A percentile compares a stretch with the other conserved stretches of the same genome.
phyloP scores from a whole-genome alignment of 1,140 invertebrate species.

The Aethina tumida region DNA sequence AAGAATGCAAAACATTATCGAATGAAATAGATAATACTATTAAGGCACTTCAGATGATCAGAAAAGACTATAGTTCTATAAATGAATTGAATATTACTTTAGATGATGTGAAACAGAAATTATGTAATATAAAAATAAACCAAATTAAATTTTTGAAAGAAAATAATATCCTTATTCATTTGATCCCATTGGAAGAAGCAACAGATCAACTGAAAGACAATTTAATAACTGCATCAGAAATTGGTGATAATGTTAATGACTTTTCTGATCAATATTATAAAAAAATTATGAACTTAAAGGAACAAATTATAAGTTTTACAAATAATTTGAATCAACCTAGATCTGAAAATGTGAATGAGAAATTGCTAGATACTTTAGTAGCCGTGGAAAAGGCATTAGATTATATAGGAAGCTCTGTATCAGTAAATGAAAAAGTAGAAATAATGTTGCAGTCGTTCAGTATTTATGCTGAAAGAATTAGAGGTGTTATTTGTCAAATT shows the following conservation, averaged over 20 bases:
- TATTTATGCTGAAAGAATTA: slow-evolving; percentile 5
- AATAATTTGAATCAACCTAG: too few species aligned
- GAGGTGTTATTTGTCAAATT: too few species aligned
- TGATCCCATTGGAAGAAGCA: slow-evolving; percentile 7
- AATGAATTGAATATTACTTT: too few species aligned
- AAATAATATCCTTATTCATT: too few species aligned
- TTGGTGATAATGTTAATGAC: slow-evolving; percentile 15
- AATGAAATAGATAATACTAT: too few species aligned
- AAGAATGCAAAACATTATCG: too few species aligned
- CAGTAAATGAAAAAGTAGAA: slow-evolving; percentile 22
- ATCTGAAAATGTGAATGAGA: slow-evolving; percentile 11
- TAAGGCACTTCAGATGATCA: too few species aligned
- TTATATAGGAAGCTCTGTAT: background rate
- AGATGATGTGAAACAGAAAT: too few species aligned
- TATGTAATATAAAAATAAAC: too few species aligned
- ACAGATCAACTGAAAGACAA: slow-evolving; percentile 13
- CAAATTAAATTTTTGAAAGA: too few species aligned
- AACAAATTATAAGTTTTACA: too few species aligned
- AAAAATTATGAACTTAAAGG: slow-evolving; percentile 12
- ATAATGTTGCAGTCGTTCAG: slow-evolving; percentile 15
- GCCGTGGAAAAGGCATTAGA: slow-evolving; percentile 7
- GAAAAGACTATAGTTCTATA: too few species aligned
- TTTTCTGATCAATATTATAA: slow-evolving; percentile 13
- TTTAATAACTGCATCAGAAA: slow-evolving; percentile 10
- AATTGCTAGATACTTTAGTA: slow-evolving; percentile 7